phyloP scores from a whole-genome alignment of 2,797 vertebrate species.

The Halcyon smyrnensis region DNA sequence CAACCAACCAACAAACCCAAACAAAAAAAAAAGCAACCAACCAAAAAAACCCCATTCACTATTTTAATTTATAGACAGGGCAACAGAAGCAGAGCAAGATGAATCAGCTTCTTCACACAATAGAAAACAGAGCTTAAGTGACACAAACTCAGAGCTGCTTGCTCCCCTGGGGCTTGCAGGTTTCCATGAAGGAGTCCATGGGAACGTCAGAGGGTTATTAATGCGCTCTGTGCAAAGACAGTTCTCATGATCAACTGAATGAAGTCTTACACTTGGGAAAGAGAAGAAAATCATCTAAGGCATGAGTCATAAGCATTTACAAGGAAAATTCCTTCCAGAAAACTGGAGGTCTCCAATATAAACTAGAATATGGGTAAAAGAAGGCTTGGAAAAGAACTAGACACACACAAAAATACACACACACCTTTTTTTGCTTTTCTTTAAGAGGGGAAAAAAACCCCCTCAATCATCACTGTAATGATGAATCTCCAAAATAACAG shows the following conservation, averaged over 20 bases:
- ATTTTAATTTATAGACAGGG: not conserved
- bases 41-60: too few relatives aligned
- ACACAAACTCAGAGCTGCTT: not conserved
- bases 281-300: not conserved
- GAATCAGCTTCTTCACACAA: not conserved
- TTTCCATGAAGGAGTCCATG: rapidly evolving
- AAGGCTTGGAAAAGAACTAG: not conserved
- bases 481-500: not conserved
- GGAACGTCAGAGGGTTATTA: not conserved
- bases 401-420: too few relatives aligned
- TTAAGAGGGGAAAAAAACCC: not conserved
- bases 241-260: not conserved
- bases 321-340: not conserved
- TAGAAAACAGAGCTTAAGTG: not conserved
- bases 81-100: not conserved
- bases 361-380: not conserved
- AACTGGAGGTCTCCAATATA: not conserved
- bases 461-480: not conserved
- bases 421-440: not conserved
- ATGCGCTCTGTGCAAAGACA: not conserved
- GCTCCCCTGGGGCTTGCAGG: not conserved
- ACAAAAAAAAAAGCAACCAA: too few relatives aligned
- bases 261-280: not conserved
- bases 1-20: too few relatives aligned
- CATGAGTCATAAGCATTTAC: not conserved